Percentiles rank a stretch among this genome's conserved stretches.
Evolutionary conservation across 2,888 invertebrate species (phyloP).

Genomic region (Macaria liturata): DNA sequence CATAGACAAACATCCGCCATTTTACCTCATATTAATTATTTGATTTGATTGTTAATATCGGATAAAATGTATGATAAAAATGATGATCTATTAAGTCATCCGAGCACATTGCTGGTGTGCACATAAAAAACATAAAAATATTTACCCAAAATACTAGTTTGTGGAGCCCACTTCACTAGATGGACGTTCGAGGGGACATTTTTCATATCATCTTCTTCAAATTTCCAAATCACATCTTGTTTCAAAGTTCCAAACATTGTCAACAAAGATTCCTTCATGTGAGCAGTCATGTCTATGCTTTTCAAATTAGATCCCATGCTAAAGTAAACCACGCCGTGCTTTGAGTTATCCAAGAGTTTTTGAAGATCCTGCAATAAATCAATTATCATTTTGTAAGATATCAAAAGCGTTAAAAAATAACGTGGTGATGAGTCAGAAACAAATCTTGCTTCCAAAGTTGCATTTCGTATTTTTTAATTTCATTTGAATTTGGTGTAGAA

Average conservation of each 20-base stretch:
- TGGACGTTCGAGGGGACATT: constrained; percentile 57
- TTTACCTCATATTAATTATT: too few species aligned
- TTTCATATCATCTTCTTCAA: constrained; percentile 56
- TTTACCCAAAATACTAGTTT: constrained; percentile 55
- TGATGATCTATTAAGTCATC: too few species aligned
- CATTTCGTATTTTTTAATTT: too few species aligned
- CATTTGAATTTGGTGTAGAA: too few species aligned
- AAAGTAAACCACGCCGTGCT: constrained; percentile 58
- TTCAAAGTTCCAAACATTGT: constrained; percentile 57
- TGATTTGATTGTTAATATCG: too few species aligned
- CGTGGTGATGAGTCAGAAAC: too few species aligned
- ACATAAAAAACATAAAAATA: not conserved
- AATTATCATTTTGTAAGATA: too few species aligned
- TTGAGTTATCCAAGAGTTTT: constrained; percentile 53
- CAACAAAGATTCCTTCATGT: constrained; percentile 51
- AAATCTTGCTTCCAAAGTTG: too few species aligned
- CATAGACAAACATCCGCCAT: too few species aligned
- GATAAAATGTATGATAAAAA: too few species aligned
- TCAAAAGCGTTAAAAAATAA: too few species aligned
- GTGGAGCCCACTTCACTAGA: constrained; percentile 65
- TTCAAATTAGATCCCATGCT: constrained; percentile 57
- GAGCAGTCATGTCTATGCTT: constrained; percentile 49
- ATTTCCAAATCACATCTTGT: constrained; percentile 67
- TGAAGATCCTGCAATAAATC: constrained; percentile 53
- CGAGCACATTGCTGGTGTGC: too few species aligned